These are phyloP conservation scores for Periophthalmus magnuspinnatus DNA, from an alignment of 2,797 vertebrate genomes.

Conservation along the genomic window DNA sequence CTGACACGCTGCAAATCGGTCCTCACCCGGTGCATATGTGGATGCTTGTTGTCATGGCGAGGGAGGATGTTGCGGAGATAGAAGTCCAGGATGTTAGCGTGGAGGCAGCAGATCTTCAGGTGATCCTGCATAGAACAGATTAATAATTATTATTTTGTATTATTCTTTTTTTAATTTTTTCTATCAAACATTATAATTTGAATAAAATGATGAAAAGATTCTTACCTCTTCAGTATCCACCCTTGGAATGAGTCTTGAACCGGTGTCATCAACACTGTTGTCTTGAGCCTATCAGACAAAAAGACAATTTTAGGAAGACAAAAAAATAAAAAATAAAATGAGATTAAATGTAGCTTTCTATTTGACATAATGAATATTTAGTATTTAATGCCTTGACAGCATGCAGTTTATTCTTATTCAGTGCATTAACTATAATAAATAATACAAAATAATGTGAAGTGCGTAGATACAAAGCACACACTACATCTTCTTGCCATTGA, in stretches of 20 bases:
- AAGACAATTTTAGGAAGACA: neutral
- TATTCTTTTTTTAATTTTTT: too few relatives aligned
- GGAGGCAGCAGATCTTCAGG: conserved; percentile 80
- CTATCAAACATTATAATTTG: neutral
- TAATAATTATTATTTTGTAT: neutral
- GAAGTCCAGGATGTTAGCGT: conserved; percentile 80
- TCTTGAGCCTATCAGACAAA: conserved; percentile 45
- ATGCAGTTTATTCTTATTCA: neutral
- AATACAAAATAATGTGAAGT: too few relatives aligned
- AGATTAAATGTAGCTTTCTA: too few relatives aligned
- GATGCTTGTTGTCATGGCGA: conserved; percentile 11
- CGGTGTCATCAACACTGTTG: conserved; percentile 27
- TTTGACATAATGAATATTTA: too few relatives aligned
- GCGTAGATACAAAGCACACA: too few relatives aligned
- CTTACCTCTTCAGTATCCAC: conserved; percentile 25
- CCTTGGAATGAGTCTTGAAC: conserved; percentile 35
- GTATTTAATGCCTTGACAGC: neutral
- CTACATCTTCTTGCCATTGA: too few relatives aligned
- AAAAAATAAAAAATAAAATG: neutral
- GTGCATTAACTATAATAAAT: neutral
- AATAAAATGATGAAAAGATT: too few relatives aligned
- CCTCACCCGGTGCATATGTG: conserved; percentile 46
- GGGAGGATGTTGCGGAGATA: conserved; percentile 73
- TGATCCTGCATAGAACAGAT: conserved; percentile 39
- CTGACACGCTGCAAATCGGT: conserved; percentile 54